These are phyloP conservation scores for Agonopterix subpropinquella DNA, from an alignment of 2,888 invertebrate genomes.

Conservation along the genomic window DNA sequence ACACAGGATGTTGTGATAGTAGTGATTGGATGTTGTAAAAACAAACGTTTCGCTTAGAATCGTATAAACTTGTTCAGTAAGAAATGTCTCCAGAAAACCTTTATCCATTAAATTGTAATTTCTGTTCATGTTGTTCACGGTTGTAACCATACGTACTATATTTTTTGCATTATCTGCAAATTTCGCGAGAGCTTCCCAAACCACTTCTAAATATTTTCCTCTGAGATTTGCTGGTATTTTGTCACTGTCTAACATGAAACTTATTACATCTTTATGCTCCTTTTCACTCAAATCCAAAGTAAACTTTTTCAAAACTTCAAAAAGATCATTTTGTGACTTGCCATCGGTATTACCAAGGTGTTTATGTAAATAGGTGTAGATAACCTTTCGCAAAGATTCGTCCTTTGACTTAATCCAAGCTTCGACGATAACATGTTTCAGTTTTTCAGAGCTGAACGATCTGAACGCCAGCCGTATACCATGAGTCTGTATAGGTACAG, in stretches of 20 bases:
- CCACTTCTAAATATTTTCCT: slow-evolving; percentile 23
- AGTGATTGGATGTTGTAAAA: not conserved
- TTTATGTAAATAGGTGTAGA: slow-evolving; percentile 25
- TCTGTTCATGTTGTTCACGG: slow-evolving; percentile 21
- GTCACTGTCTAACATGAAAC: slow-evolving; percentile 13
- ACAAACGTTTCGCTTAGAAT: slow-evolving; percentile 10
- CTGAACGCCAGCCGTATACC: slow-evolving; percentile 34
- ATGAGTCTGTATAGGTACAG: slow-evolving; percentile 37
- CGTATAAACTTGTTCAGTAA: slow-evolving; percentile 24
- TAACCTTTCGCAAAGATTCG: slow-evolving; percentile 27
- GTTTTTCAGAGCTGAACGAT: slow-evolving; percentile 21
- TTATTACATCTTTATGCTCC: slow-evolving; percentile 35
- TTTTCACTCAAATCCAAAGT: slow-evolving; percentile 30
- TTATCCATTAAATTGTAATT: slow-evolving; percentile 23
- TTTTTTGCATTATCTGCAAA: slow-evolving; percentile 27
- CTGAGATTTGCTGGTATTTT: slow-evolving; percentile 24
- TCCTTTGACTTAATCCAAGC: slow-evolving; percentile 35
- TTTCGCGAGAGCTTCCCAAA: slow-evolving; percentile 32
- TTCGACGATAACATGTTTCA: slow-evolving; percentile 20
- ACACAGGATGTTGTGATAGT: no score
- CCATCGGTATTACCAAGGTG: slow-evolving; percentile 19
- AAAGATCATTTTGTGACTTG: slow-evolving; percentile 21
- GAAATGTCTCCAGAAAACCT: slow-evolving; percentile 21
- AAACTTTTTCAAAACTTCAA: slow-evolving; percentile 29
- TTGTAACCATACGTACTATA: slow-evolving; percentile 15